Evolutionary conservation across 2,113 vertebrate species (phyloP).

Genomic region (Deroptyus accipitrinus): DNA sequence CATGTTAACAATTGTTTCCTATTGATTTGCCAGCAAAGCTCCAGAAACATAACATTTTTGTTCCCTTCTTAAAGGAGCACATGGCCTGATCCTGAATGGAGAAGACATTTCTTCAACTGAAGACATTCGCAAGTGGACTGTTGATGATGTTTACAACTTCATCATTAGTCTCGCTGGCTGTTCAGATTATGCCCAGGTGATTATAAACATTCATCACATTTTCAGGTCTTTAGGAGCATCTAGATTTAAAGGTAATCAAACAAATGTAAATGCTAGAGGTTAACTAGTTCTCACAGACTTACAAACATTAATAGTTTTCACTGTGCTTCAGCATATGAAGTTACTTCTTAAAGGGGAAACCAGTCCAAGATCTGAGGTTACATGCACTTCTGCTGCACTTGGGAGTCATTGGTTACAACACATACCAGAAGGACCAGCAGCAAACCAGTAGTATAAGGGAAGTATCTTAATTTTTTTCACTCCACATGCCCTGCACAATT

Average conservation of each 20-base stretch:
- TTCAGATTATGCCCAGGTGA: constrained; percentile 91
- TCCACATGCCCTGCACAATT: neutral
- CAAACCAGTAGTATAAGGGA: neutral
- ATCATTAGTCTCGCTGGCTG: constrained; percentile 87
- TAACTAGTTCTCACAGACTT: neutral
- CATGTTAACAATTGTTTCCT: neutral
- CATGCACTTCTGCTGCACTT: neutral
- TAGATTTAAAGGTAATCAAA: neutral
- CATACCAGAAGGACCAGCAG: neutral
- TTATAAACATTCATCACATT: neutral
- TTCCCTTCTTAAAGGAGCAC: constrained; percentile 72
- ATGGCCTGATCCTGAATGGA: constrained; percentile 78
- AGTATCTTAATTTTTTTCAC: neutral
- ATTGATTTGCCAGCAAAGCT: neutral
- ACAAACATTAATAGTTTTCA: neutral
- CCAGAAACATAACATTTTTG: neutral
- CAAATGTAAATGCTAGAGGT: neutral
- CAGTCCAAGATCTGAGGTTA: neutral
- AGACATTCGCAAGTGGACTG: constrained; percentile 90
- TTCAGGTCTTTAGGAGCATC: neutral
- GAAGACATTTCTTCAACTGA: constrained; percentile 80
- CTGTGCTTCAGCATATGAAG: neutral
- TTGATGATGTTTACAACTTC: constrained; percentile 90
- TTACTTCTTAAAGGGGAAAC: neutral
- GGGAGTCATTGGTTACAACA: neutral